phyloP scores from a whole-genome alignment of 2,113 vertebrate genomes.

The Orthonyx spaldingii region DNA sequence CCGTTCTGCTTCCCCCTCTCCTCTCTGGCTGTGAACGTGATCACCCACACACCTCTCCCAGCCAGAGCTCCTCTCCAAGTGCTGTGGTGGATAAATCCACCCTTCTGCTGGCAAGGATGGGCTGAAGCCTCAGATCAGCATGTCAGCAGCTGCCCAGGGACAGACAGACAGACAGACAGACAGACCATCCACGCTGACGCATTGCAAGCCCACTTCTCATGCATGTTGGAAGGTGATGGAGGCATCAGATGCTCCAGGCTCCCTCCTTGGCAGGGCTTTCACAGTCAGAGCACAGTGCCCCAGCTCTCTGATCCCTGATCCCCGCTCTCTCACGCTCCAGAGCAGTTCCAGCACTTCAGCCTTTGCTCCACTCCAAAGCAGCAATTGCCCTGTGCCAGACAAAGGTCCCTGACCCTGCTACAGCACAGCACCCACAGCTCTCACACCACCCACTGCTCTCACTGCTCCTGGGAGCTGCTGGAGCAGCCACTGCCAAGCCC shows the following conservation, averaged over 20 bases:
- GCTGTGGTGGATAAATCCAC: not conserved
- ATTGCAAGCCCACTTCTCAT: not conserved
- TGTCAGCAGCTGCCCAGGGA: not conserved
- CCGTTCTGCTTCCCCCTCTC: not conserved
- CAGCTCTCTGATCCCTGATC: not conserved
- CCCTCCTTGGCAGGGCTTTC: not conserved
- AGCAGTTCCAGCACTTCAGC: not conserved
- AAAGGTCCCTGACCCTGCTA: not conserved
- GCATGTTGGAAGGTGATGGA: not conserved
- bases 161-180: not conserved
- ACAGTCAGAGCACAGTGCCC: fast-evolving
- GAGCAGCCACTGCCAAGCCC: not conserved
- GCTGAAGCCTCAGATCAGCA: not conserved
- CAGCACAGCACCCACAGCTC: not conserved
- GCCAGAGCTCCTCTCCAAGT: not conserved
- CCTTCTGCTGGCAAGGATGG: not conserved
- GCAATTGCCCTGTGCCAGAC: not conserved
- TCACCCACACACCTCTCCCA: not conserved
- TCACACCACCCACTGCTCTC: too few species aligned
- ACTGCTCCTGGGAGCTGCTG: not conserved
- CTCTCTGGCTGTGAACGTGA: fast-evolving
- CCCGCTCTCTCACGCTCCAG: fast-evolving
- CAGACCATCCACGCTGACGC: fast-evolving
- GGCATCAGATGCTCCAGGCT: not conserved
- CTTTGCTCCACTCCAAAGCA: not conserved